phyloP scores from a whole-genome alignment of 2,113 vertebrate genomes.

The Calidris pugnax region DNA sequence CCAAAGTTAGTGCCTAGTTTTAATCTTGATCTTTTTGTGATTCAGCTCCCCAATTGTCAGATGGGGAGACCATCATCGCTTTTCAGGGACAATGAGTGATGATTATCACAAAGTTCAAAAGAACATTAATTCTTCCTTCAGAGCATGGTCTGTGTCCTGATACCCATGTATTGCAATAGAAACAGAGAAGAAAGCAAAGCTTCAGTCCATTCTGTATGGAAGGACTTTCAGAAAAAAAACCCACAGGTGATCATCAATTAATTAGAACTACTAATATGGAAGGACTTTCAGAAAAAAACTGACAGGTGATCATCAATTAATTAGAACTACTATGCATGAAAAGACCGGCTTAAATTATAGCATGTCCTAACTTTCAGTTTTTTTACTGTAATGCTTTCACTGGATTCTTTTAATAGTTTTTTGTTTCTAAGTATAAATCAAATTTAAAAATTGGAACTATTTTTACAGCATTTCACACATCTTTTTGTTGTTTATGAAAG shows the following conservation, averaged over 20 bases:
- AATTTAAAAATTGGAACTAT: background rate
- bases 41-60: background rate
- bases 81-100: background rate
- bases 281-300: too few relatives aligned
- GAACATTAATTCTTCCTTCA: background rate
- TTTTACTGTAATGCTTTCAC: background rate
- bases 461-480: background rate
- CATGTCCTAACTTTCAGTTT: background rate
- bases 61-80: background rate
- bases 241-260: background rate
- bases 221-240: background rate
- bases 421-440: background rate
- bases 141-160: background rate
- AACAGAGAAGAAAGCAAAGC: background rate
- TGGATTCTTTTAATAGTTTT: background rate
- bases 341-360: background rate
- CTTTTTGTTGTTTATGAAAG: constrained; percentile 5
- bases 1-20: background rate
- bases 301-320: too few relatives aligned
- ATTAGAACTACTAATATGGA: too few relatives aligned
- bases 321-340: background rate
- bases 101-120: background rate
- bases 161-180: background rate
- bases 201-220: background rate
- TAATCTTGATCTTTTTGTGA: background rate